These are phyloP conservation scores for Leptestheria dahalacensis DNA, from an alignment of 1,140 invertebrate genomes.

Conservation along the genomic window DNA sequence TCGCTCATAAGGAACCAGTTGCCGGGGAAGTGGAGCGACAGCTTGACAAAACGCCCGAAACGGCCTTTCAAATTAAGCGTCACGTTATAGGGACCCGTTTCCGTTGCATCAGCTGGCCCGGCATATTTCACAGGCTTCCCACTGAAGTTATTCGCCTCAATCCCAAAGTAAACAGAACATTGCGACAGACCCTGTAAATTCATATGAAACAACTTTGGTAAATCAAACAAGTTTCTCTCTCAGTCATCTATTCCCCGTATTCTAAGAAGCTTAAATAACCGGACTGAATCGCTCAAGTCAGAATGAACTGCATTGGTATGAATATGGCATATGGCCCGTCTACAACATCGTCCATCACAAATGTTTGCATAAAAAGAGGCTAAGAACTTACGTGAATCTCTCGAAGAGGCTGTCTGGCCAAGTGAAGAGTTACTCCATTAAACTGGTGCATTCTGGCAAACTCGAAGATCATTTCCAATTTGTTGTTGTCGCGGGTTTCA, in stretches of 20 bases:
- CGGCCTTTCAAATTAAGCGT: conserved; percentile 31
- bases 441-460: background rate
- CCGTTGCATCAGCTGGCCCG: background rate
- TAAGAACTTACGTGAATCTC: background rate
- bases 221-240: background rate
- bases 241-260: too few relatives aligned
- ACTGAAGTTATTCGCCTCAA: background rate
- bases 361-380: background rate
- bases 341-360: too few relatives aligned
- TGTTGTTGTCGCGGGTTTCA: conserved; percentile 6
- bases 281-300: too few relatives aligned
- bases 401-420: conserved; percentile 17
- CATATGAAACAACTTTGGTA: background rate
- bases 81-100: conserved; percentile 26
- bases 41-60: conserved; percentile 32
- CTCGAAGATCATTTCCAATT: conserved; percentile 5
- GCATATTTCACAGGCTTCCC: background rate
- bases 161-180: background rate
- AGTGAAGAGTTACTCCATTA: background rate
- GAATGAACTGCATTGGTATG: too few relatives aligned
- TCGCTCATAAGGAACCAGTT: conserved; percentile 39
- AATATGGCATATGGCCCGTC: too few relatives aligned
- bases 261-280: too few relatives aligned
- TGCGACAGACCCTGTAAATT: background rate
- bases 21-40: conserved; percentile 34